Evolutionary conservation across 1,140 invertebrate species (phyloP), one percentile per base, ranked within the genome.

Genomic region (Heliconius congener): DNA sequence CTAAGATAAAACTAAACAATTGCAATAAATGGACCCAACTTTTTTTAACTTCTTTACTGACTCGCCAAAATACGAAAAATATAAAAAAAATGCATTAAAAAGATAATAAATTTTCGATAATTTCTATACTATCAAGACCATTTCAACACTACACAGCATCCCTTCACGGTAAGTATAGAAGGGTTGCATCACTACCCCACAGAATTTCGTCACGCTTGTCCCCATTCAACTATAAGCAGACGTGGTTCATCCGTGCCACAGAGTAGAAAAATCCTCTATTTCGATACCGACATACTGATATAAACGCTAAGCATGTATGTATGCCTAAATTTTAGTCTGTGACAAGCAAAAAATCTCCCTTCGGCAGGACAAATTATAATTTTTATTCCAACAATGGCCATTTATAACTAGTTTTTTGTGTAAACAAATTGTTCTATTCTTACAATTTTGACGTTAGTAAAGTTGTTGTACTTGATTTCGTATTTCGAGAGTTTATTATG

Each of bases 261-360:
- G 71, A 60, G 74, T 83, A 76, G 80, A 55, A 73, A 77, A 76
- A 77, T 74, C 52, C 74, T 16, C 23, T 11, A 39, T 74, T 66
- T 66, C 3, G 3, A 27, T 16, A 66, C n/a, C 0, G 23, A 23
- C 3, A 27, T 66, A 66, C 60, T 66, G 60, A 13, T 66, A 30
- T 27, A 66, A 66, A 66, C 60, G 9, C 11, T 23, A 60, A 16
- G 4, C 4, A 27, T 52, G 18, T 27, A 66, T 5, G 27, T 66
- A 66, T 11, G 27, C 3, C 11, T 13, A 66, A 13, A 30, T 27
- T 66, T 66, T 66, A 13, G 11, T 1, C 60, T 66, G 60, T 66
- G 60, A 23, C 60, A 30, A 30, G 23, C 57, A 66, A 66, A 66
- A 57, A 66, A 66, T 27, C 23, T 16, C 60, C 60, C 60, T 27